phyloP scores from a whole-genome alignment of 2,888 invertebrate genomes.

The Phragmatobia fuliginosa region DNA sequence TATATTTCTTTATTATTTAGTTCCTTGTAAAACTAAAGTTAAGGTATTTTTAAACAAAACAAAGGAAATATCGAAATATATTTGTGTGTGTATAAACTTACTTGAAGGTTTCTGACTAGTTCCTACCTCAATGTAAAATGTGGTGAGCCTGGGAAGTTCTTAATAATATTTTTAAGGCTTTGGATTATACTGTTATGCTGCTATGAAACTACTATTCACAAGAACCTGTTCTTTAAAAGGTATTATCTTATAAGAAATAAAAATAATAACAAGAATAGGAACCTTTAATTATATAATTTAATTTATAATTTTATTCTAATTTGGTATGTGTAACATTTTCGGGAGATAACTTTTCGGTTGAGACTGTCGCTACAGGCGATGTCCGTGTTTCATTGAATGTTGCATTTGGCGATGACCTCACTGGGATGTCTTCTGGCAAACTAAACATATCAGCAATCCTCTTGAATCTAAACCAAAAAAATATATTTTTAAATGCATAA shows the following conservation, averaged over 20 bases:
- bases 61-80: too few relatives aligned
- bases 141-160: not conserved
- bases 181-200: not conserved
- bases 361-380: constrained; percentile 55
- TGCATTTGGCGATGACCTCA: constrained; percentile 38
- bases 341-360: constrained; percentile 48
- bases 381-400: constrained; percentile 47
- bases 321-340: constrained; percentile 38
- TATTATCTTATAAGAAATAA: not conserved
- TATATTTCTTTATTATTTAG: constrained; percentile 41
- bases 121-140: not conserved
- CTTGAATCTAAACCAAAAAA: constrained; percentile 72
- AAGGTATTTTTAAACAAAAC: not conserved
- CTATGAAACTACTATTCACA: not conserved
- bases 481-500: constrained; percentile 25
- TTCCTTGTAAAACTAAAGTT: not conserved
- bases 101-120: not conserved
- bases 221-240: not conserved
- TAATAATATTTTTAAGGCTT: not conserved
- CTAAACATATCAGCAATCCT: constrained; percentile 75
- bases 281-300: constrained; percentile 3
- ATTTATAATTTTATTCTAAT: constrained; percentile 46
- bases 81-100: not conserved
- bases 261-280: not conserved
- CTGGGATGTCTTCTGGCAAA: constrained; percentile 56